Conservation (phyloP, 2,888 invertebrate species). For the Linnaemya vulpina region DNA sequence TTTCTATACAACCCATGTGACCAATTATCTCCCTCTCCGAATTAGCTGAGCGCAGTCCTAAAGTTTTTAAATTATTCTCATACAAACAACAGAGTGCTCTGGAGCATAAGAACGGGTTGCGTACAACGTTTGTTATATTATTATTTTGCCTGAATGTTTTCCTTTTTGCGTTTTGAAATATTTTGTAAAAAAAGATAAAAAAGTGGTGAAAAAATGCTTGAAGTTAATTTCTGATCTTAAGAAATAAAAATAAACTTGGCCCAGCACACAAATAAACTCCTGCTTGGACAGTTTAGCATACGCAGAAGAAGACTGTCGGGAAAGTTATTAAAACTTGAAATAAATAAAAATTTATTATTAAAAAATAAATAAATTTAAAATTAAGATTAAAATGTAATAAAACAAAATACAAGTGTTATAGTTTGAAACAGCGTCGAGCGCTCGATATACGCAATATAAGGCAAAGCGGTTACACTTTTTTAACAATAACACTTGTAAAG, state of each 20-base stretch:
- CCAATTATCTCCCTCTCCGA: no score
- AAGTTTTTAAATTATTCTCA: background rate
- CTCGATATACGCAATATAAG: no score
- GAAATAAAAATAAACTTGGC: conserved; percentile 9
- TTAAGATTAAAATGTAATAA: no score
- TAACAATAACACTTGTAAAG: no score
- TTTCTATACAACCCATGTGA: no score
- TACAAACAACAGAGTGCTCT: conserved; percentile 8
- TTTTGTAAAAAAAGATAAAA: conserved; percentile 32
- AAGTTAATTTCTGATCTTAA: conserved; percentile 57
- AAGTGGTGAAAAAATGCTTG: conserved; percentile 17
- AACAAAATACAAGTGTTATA: no score
- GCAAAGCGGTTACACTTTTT: no score
- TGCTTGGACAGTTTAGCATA: background rate
- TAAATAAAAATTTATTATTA: no score
- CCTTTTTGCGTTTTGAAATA: conserved; percentile 13
- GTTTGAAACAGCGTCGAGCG: no score
- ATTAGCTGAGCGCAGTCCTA: conserved; percentile 1
- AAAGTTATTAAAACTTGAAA: background rate
- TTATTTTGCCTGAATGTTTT: conserved; percentile 16
- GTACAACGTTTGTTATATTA: conserved; percentile 58
- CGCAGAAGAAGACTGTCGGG: background rate
- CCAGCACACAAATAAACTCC: background rate
- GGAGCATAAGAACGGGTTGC: conserved; percentile 21
- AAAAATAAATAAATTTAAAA: no score